phyloP scores from a whole-genome alignment of 1,140 invertebrate genomes.

The Plutomurus gul region DNA sequence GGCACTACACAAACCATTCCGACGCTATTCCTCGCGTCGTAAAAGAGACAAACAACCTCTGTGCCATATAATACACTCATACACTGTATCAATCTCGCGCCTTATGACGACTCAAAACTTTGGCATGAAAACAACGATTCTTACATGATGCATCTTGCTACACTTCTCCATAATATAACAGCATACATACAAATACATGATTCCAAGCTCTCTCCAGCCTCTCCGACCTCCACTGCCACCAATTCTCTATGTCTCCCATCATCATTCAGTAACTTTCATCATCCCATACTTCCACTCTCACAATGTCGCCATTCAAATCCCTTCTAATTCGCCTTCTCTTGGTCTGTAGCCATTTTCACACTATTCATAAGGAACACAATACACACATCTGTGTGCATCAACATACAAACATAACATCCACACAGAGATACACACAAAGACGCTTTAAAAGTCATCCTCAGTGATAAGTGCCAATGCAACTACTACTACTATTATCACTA shows the following conservation, averaged over 20 bases:
- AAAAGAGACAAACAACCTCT: conserved; percentile 47
- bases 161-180: background rate
- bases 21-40: conserved; percentile 19
- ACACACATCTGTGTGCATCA: too few relatives aligned
- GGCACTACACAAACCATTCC: conserved; percentile 29
- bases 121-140: conserved; percentile 46
- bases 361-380: too few relatives aligned
- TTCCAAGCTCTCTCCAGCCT: background rate
- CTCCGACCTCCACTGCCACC: too few relatives aligned
- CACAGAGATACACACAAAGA: too few relatives aligned
- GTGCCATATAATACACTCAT: conserved; percentile 29
- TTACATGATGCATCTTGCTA: conserved; percentile 5
- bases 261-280: background rate
- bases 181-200: conserved; percentile 28
- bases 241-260: background rate
- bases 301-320: too few relatives aligned
- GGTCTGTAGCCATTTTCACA: too few relatives aligned
- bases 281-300: background rate
- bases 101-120: conserved; percentile 45
- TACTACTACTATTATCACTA: too few relatives aligned
- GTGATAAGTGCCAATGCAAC: too few relatives aligned
- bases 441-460: too few relatives aligned
- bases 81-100: conserved; percentile 33
- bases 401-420: too few relatives aligned
- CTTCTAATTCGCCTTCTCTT: too few relatives aligned